phyloP scores from a whole-genome alignment of 2,113 vertebrate genomes.

The Phocoena sinus region DNA sequence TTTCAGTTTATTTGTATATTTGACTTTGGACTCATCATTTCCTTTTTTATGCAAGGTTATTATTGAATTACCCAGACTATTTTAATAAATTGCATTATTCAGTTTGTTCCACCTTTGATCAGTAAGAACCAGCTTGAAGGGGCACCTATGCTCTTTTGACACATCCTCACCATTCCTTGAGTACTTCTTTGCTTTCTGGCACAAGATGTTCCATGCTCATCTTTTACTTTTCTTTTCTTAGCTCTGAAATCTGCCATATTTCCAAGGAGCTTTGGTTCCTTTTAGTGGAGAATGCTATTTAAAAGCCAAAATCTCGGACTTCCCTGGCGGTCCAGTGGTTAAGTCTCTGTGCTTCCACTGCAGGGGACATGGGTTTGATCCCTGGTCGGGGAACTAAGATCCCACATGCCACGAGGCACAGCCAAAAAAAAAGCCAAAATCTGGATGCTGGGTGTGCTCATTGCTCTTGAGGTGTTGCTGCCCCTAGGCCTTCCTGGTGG shows the following conservation, averaged over 20 bases:
- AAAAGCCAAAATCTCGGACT: not conserved
- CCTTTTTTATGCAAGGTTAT: constrained; percentile 1
- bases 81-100: constrained; percentile 2
- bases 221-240: constrained; percentile 13
- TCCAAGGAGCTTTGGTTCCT: not conserved
- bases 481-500: not conserved
- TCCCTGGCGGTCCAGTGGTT: not conserved
- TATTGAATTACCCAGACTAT: constrained; percentile 1
- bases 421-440: not conserved
- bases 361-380: not conserved
- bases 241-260: not conserved
- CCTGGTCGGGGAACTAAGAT: not conserved
- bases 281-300: not conserved
- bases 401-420: not conserved
- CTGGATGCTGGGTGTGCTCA: not conserved
- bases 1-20: constrained; percentile 2
- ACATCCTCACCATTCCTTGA: not conserved
- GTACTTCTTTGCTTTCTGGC: constrained; percentile 6
- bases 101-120: constrained; percentile 11
- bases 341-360: not conserved
- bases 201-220: not conserved
- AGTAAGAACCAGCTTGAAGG: not conserved
- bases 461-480: not conserved
- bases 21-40: constrained; percentile 2
- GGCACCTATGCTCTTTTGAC: not conserved